Conservation (phyloP, 2,888 invertebrate genomes). For the Drosophila nigricruria region DNA sequence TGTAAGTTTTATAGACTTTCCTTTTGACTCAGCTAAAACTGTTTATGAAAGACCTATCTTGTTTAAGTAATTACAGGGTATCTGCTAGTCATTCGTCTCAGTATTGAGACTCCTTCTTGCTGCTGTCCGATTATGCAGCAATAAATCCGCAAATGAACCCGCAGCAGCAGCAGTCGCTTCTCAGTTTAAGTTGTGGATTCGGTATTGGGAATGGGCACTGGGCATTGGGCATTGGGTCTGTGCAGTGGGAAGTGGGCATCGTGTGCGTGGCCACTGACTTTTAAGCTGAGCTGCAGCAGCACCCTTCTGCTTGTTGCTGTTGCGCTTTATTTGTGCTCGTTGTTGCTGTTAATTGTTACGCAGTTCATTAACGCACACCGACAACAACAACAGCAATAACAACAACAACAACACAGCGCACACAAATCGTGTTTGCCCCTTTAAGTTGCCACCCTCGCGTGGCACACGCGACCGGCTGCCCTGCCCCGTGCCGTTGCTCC, state of each 20-base stretch:
- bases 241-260: conserved; percentile 12
- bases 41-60: background rate
- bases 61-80: background rate
- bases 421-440: conserved; percentile 54
- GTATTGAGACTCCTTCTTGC: background rate
- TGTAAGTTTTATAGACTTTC: background rate
- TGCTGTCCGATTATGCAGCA: conserved; percentile 60
- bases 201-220: conserved; percentile 8
- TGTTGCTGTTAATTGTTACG: conserved; percentile 75
- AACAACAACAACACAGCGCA: conserved; percentile 44
- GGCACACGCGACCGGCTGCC: conserved; percentile 71
- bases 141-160: conserved; percentile 77
- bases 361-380: conserved; percentile 75
- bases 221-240: background rate
- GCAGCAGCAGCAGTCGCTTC: conserved; percentile 52
- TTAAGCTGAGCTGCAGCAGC: conserved; percentile 26
- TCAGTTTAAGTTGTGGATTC: conserved; percentile 23
- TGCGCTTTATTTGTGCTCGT: conserved; percentile 49
- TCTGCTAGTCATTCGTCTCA: background rate
- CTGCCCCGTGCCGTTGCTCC: conserved; percentile 21
- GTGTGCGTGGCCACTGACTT: conserved; percentile 70
- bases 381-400: conserved; percentile 19
- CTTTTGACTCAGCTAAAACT: background rate
- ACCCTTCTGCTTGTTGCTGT: conserved; percentile 34
- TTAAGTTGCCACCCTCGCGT: conserved; percentile 72